Base-by-base conservation (phyloP, 2,888 invertebrate genomes). In the Aelia acuminata region DNA sequence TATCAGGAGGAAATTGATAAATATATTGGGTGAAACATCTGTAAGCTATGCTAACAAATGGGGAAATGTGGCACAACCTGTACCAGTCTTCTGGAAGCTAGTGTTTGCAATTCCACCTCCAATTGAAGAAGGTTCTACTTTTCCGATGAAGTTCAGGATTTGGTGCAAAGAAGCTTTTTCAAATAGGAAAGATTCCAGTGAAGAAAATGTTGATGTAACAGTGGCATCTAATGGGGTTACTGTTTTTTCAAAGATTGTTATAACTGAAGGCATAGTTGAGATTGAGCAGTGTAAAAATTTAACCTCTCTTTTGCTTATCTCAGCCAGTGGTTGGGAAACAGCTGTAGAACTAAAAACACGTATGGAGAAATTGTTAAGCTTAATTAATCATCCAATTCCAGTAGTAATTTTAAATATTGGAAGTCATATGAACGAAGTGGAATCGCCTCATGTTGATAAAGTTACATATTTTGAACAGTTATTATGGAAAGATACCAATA, bases 31-130 rank as follows among this genome's bases (percentile, higher is more conserved):
- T 26, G 87, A 84, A 57, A 87, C 43, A 0, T 43, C 84, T 47
- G 84, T 88, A 47, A 35, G 35, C 4, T 47, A 88, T 57, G 88
- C 89, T 35, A 84, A 89, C 43, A 87, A 53, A 49, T 89, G 87
- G 88, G 89, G 88, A 5, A 90, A 90, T 80, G 84, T 89, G n/a
- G 70, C 89, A n/a, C 89, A 89, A 57, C 89, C 87, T 22, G 49
- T 43, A 18, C 90, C 90, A 43, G 88, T 90, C 43, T 90, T 87
- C 84, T 90, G 90, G 90, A 90, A 90, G 88, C 80, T 90, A 22
- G 88, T 90, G 26, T 50, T 90, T 49, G 89, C 90, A 22, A 35
- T 90, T 39, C 90, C 90, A 20, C 86, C 84, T 53, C 88, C 80
- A 3, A 70, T 63, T 8, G 80, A 48, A 53, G 89, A 84, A 43